Evolutionary conservation across 2,888 invertebrate genomes (phyloP).

Genomic region (Clitarchus hookeri): DNA sequence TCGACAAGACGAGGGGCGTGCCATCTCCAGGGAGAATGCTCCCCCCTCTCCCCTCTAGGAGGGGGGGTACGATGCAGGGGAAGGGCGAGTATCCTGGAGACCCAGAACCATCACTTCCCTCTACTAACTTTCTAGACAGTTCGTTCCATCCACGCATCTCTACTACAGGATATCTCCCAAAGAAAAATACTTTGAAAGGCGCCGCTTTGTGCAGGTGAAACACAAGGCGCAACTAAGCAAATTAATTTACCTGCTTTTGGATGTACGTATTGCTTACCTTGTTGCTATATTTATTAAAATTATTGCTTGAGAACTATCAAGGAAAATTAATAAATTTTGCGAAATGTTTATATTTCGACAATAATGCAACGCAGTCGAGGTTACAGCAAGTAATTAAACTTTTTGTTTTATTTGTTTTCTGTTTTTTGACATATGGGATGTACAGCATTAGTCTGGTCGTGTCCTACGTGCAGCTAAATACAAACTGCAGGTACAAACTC

Average conservation of each 20-base stretch:
- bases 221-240: neutral
- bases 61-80: neutral
- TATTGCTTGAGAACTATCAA: no score
- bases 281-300: no score
- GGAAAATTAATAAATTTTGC: no score
- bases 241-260: neutral
- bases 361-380: no score
- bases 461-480: no score
- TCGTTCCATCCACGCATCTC: neutral
- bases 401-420: no score
- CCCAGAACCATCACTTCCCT: neutral
- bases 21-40: neutral
- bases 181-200: neutral
- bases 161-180: neutral
- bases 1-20: neutral
- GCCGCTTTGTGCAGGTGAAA: neutral
- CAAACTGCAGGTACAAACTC: no score
- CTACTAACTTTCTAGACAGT: neutral
- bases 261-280: neutral
- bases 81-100: neutral
- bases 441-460: no score
- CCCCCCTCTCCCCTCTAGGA: no score
- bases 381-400: no score
- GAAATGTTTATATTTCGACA: no score
- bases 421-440: no score